These are phyloP conservation scores for Rhyzopertha dominica DNA, from an alignment of 1,140 invertebrate genomes.

Conservation along the genomic window DNA sequence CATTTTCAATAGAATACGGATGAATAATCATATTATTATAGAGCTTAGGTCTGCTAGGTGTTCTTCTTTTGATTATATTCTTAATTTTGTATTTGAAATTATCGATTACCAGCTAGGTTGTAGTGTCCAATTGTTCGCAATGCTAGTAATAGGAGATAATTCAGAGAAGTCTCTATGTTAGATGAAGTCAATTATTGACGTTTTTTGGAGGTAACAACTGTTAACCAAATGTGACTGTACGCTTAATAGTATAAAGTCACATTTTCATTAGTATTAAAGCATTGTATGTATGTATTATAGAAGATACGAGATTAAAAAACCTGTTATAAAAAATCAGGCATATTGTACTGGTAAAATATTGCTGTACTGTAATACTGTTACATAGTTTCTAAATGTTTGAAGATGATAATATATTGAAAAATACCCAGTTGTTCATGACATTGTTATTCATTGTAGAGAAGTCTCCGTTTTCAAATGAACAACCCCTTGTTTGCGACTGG, in stretches of 20 bases:
- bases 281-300: not conserved
- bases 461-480: too few species aligned
- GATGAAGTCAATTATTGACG: conserved; percentile 14
- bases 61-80: not conserved
- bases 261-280: conserved; percentile 7
- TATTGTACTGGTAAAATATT: not conserved
- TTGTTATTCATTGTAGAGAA: too few species aligned
- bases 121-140: not conserved
- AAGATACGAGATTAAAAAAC: not conserved
- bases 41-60: not conserved
- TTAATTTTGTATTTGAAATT: conserved; percentile 7
- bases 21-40: not conserved
- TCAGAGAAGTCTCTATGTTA: conserved; percentile 5
- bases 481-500: too few species aligned
- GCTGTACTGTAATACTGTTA: not conserved
- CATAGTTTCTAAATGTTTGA: too few species aligned
- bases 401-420: too few species aligned
- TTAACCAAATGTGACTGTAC: conserved; percentile 2
- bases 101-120: not conserved
- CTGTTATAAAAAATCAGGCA: not conserved
- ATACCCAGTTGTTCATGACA: too few species aligned
- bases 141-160: not conserved
- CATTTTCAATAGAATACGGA: conserved; percentile 2
- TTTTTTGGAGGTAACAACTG: conserved; percentile 3
- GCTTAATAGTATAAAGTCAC: not conserved